Conservation (phyloP, 1,140 invertebrate genomes). For the Tetragonula clypearis region DNA sequence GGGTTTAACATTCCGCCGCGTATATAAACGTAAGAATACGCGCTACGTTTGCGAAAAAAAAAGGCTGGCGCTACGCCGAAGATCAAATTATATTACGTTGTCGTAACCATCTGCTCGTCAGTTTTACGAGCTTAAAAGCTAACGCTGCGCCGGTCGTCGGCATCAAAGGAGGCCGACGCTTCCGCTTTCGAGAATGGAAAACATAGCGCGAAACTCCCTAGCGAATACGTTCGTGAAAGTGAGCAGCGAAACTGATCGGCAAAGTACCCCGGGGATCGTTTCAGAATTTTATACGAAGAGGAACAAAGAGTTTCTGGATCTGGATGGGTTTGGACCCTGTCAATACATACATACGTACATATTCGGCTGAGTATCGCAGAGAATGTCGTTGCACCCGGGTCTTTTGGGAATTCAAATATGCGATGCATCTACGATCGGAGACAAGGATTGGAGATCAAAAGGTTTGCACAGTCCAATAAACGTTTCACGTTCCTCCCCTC, state of each 20-base stretch:
- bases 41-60: not conserved
- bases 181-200: constrained; percentile 49
- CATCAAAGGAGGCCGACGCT: constrained; percentile 61
- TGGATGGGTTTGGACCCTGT: not conserved
- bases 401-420: constrained; percentile 36
- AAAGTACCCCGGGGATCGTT: constrained; percentile 41
- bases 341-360: not conserved
- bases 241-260: constrained; percentile 33
- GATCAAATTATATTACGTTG: constrained; percentile 65
- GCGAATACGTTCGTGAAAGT: constrained; percentile 50
- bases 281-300: constrained; percentile 45
- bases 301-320: constrained; percentile 39
- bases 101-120: constrained; percentile 58
- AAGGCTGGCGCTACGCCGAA: constrained; percentile 14
- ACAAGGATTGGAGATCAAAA: constrained; percentile 42
- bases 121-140: constrained; percentile 61
- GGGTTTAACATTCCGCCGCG: too few species aligned
- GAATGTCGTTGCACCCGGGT: constrained; percentile 7
- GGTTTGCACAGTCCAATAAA: constrained; percentile 4
- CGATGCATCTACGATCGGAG: constrained; percentile 25
- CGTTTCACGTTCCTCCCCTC: not conserved
- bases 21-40: too few species aligned
- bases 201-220: constrained; percentile 43
- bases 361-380: not conserved
- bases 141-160: constrained; percentile 12